Evolutionary conservation across 23 tunicate genomes (phyloP), one percentile per base, ranked within the genome.

Genomic region (Botrylloides violaceus): DNA sequence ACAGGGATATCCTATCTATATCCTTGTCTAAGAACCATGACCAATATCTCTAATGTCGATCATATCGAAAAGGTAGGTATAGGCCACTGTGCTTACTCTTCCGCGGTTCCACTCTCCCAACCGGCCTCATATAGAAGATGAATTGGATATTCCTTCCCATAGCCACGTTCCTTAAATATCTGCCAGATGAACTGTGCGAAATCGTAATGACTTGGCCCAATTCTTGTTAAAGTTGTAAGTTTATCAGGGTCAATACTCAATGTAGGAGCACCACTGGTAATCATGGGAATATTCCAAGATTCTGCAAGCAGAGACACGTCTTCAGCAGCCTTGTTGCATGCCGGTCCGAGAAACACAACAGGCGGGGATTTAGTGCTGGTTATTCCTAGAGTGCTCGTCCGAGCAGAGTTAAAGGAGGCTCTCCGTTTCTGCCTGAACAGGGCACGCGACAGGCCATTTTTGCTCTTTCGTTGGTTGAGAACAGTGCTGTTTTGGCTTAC

Each of bases 201-300:
- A 47, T 87, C 85, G 32, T 28, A 37, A 33, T 81, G 71, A 34
- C 80, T 66, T n/a, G 95, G 80, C 20, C 78, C 62, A 2, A 87
- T 56, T 30, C 84, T 59, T 64, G 71, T 65, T 37, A 87, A 66
- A 7, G 84, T 79, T 0, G 94, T 78, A 65, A 70, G 66, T 39
- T 87, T 61, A 6, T 62, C 79, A 18, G 76, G 81, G 32, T 30
- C 58, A 2, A 80, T 58, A 71, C 77, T 76, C 9, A 78, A 58
- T 9, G 80, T 84, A 7, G 72, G 86, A 4, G 95, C 62, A 2
- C 95, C 95, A 1, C 80, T 70, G 15, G 95, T 66, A 4, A 87
- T 87, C 7, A 80, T 19, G n/a, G 95, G 95, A 5, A 87, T 71
- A 36, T 76, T 74, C 95, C 95, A 87, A 22, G 38, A 47, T 32